These are phyloP conservation scores for Dromius quadrimaculatus DNA, from an alignment of 2,888 invertebrate species.

Conservation along the genomic window DNA sequence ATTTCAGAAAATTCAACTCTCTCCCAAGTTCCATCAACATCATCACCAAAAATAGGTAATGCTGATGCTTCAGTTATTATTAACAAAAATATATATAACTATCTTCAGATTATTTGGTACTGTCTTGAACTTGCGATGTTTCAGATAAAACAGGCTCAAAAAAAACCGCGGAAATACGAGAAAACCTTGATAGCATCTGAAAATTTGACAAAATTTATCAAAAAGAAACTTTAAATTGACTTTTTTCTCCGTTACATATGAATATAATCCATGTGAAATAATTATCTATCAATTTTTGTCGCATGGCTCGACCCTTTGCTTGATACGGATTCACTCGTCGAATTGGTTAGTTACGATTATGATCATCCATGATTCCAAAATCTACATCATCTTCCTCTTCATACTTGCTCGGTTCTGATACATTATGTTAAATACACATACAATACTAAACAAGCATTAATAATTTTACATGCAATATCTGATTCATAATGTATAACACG, in stretches of 20 bases:
- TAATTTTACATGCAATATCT: slow-evolving; percentile 4
- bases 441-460: background rate
- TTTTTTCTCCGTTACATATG: background rate
- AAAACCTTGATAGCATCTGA: background rate
- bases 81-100: background rate
- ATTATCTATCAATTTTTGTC: background rate
- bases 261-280: background rate
- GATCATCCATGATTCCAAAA: background rate
- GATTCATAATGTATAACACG: background rate
- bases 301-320: background rate
- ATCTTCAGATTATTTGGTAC: background rate
- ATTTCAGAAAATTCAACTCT: background rate
- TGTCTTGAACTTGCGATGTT: background rate
- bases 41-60: background rate
- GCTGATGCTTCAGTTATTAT: background rate
- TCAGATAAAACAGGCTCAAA: background rate
- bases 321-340: background rate
- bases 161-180: background rate
- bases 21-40: background rate
- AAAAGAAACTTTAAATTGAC: background rate
- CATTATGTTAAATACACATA: slow-evolving; percentile 9
- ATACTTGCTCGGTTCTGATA: background rate
- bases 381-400: slow-evolving; percentile 2
- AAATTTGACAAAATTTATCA: background rate
- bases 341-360: background rate